Evolutionary conservation across 2,797 vertebrate species (phyloP).

Genomic region (Bothrops alternatus): DNA sequence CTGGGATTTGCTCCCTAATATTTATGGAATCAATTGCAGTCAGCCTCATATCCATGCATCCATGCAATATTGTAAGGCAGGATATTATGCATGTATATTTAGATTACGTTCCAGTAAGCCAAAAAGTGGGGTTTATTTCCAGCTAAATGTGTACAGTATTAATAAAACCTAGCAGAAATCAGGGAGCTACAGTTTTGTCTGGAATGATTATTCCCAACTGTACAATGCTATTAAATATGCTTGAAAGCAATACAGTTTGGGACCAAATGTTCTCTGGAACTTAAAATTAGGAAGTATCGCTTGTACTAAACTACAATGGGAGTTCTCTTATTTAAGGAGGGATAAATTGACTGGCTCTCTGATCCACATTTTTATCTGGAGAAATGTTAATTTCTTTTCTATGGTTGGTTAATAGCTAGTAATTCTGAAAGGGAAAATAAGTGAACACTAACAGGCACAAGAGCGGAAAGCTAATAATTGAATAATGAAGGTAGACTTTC

Average conservation of each 20-base stretch:
- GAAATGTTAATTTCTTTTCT: background rate
- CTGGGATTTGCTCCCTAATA: background rate
- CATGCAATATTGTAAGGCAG: background rate
- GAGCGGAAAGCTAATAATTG: accelerated
- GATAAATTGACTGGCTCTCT: no score
- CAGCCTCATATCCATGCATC: no score
- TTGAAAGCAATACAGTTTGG: background rate
- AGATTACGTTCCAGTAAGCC: background rate
- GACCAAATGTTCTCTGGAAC: background rate
- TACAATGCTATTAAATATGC: background rate
- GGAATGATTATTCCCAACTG: background rate
- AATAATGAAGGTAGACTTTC: slow-evolving; percentile 18
- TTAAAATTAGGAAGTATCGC: background rate
- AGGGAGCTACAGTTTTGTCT: background rate
- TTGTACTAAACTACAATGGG: background rate
- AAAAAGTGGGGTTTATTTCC: background rate
- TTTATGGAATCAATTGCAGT: background rate
- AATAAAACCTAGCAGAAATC: background rate
- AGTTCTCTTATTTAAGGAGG: background rate
- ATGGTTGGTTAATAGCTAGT: background rate
- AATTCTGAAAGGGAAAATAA: background rate
- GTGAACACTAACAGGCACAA: background rate
- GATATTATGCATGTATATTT: background rate
- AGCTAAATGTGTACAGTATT: background rate
- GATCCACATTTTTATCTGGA: background rate